Evolutionary conservation across 37 sponge, comb jelly and placozoan genomes (phyloP), one percentile per base, ranked within the genome.

Genomic region (Ianthella basta): DNA sequence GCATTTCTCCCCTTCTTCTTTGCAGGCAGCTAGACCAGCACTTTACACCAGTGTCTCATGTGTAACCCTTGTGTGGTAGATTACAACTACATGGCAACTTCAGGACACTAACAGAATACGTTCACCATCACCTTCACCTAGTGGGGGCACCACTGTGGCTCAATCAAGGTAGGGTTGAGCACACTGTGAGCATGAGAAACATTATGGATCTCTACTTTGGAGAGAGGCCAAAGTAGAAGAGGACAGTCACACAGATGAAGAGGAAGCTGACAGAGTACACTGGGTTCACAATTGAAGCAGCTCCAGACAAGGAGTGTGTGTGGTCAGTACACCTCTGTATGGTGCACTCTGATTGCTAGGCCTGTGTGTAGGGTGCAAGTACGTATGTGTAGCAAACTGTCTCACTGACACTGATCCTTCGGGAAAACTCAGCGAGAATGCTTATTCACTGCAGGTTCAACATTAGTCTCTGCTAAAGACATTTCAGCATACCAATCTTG

Each of bases 81-180:
- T 13, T 61, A 61, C 63, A 12, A 23, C n/a, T 61, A 5, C 8
- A 61, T 61, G 63, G 63, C 27, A 61, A 61, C 63, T 61, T 61
- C 63, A 4, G 27, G 25, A 27, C 63, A 12, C n/a, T 61, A 2
- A 61, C 63, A 27, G 63, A 61, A 5, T 4, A 61, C 14, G 27
- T 61, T 5, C 27, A 23, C 63, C 63, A 14, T 5, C 2, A 13
- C 3, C 63, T 61, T 27, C 12, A 12, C 8, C 10, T 13, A 12
- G 63, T 61, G n/a, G 63, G 63, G 4, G 63, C 63, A 61, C 63
- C 63, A 23, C 63, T 13, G 63, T 61, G 63, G 63, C 63, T 61
- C 10, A 13, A 61, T 10, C 63, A 61, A 4, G 63, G 63, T 14
- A 23, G 63, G 25, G 8, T 23, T 61, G 63, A 61, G 27, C 63